Evolutionary conservation across 2,113 vertebrate genomes (phyloP), one percentile per base, ranked within the genome.

Genomic region (Colinus virginianus): DNA sequence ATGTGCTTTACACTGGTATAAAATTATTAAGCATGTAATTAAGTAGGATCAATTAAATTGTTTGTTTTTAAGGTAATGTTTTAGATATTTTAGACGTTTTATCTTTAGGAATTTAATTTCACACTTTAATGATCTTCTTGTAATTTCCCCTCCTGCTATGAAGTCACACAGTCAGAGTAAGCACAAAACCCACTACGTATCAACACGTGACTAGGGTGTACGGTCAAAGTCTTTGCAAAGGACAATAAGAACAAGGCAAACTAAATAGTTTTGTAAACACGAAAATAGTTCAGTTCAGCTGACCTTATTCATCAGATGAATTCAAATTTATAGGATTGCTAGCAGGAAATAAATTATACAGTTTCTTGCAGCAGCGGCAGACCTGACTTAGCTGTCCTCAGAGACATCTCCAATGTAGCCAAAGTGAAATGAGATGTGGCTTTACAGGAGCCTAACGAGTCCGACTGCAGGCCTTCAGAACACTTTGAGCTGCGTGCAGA

Each of bases 11-110:
- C 67, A 93, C 55, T 90, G 81, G 51, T 92, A 94, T 90, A 92
- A 97, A 97, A 93, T 90, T 93, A 84, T 95, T 97, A 93, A 69
- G 87, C 74, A 95, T 80, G 92, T 93, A 95, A 97, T 97, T 96
- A 97, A 94, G 81, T 79, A 77, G 94, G 90, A 92, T 96, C 96
- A 95, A 94, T 93, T 93, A 72, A 71, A 94, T 74, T 96, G 68
- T 95, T 95, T 89, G 92, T 45, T 97, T 96, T 70, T 14, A 85
- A 62, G 88, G 42, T 88, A 95, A 90, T 67, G 76, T 95, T 97
- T 95, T 76, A 93, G 80, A 76, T 94, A 61, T 87, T 97, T 97
- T 78, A 93, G 83, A 90, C 84, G 74, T 89, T 92, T 95, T 40
- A 79, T 95, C 74, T 80, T 96, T 84, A 91, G 85, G 76, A 97